A percentile compares a stretch with the other conserved stretches of the same genome.
Conservation (phyloP, 1,140 invertebrate species). For the Aricia agestis region DNA sequence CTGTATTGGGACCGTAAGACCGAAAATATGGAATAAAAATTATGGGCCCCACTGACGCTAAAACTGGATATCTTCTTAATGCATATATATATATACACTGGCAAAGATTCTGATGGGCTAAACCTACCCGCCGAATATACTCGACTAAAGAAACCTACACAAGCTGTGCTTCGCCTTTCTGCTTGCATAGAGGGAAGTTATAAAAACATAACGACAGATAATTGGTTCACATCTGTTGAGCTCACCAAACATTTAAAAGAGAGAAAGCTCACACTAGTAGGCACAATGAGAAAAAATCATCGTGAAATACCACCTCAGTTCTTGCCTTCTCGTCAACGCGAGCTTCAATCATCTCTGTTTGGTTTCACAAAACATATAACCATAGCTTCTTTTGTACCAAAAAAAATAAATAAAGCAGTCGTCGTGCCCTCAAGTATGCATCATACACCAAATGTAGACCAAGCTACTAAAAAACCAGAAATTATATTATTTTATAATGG, state of each 20-base stretch:
- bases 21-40: neutral
- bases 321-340: neutral
- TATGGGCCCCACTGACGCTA: neutral
- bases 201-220: neutral
- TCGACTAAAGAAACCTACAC: neutral
- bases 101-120: neutral
- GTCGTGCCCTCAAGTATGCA: conserved; percentile 21
- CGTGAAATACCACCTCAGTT: conserved; percentile 13
- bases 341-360: conserved; percentile 10
- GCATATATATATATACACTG: neutral
- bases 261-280: neutral
- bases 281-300: conserved; percentile 14
- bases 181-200: neutral
- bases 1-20: too few relatives aligned
- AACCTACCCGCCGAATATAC: neutral
- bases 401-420: conserved; percentile 26
- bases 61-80: neutral
- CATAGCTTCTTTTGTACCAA: conserved; percentile 23
- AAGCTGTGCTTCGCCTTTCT: neutral
- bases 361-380: conserved; percentile 28
- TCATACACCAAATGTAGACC: conserved; percentile 7
- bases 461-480: conserved; percentile 13
- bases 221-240: neutral
- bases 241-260: neutral
- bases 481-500: conserved; percentile 16